A percentile compares a stretch with the other conserved stretches of the same genome.
phyloP scores from a whole-genome alignment of 1,140 invertebrate species.

The Melanaphis sacchari region DNA sequence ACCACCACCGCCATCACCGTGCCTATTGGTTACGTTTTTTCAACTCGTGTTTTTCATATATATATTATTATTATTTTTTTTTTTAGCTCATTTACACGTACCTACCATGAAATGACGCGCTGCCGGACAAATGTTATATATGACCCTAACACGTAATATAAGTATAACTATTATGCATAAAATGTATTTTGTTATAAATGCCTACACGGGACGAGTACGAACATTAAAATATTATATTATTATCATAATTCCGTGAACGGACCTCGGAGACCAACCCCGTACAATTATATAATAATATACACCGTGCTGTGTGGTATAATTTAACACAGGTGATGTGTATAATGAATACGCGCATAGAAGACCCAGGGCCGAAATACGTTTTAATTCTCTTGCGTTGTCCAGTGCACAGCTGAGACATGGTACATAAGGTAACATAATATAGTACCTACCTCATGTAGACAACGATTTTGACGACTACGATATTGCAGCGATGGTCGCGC shows the following conservation, averaged over 20 bases:
- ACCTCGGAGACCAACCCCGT: neutral
- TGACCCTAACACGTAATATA: neutral
- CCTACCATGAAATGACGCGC: neutral
- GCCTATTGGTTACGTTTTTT: neutral
- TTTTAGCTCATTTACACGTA: constrained; percentile 48
- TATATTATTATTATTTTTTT: constrained; percentile 12
- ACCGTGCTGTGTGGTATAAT: neutral
- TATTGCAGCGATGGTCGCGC: neutral
- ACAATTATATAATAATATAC: neutral
- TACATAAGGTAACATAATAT: too few relatives aligned
- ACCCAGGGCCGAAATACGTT: neutral
- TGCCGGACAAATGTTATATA: neutral
- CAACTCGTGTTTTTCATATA: neutral
- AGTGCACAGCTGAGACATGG: neutral
- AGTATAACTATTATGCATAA: neutral
- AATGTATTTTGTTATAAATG: neutral
- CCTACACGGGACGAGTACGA: neutral
- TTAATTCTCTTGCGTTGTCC: neutral
- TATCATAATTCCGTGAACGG: neutral
- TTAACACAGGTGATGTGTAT: neutral
- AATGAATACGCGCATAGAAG: neutral
- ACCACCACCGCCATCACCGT: neutral
- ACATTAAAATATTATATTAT: neutral
- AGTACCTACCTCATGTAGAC: too few relatives aligned
- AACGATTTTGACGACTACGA: neutral